Evolutionary conservation across 1,140 invertebrate genomes (phyloP), one percentile per base, ranked within the genome.

Genomic region (Drosophila bipectinata): DNA sequence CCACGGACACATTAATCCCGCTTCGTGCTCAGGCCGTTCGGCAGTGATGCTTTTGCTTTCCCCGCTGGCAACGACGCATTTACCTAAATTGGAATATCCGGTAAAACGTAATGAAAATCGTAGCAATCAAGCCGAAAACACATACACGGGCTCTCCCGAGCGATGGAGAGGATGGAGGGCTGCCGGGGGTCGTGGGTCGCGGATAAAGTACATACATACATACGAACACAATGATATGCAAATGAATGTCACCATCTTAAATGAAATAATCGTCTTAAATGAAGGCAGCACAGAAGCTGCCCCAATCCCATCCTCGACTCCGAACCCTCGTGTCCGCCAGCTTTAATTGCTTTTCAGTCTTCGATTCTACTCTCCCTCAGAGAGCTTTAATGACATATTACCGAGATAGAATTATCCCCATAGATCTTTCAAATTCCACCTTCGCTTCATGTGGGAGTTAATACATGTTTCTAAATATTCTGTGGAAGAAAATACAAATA

Each of bases 81-180:
- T 91, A 90, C 90, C 90, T 91, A 91, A 91, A 91, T 91, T 91
- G 90, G 90, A 91, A 91, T 91, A 84, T 91, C 90, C 90, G 90
- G 90, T 90, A 91, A 91, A 79, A 79, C 79, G 85, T 88, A 88
- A 88, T 88, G 83, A 88, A 88, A 88, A 88, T 88, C 83, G 83
- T 88, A 88, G 83, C 83, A 88, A 88, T 88, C 84, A 88, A 88
- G 81, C 79, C 76, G 54, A 71, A 78, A 77, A 81, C 53, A 79
- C 34, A 75, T 44, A 69, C 61, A 62, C 39, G 62, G 14, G 54
- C 54, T 66, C 51, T 41, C 48, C 60, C 41, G 37, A 68, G 61
- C 52, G 26, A 28, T 28, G 44, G 39, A 62, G 64, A 59, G 49
- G 21, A 57, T 21, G 63, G 45, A 49, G 52, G 26, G 32, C 49